These are phyloP conservation scores for Pomatorhinus ruficollis DNA, from an alignment of 2,113 vertebrate genomes.

Conservation along the genomic window DNA sequence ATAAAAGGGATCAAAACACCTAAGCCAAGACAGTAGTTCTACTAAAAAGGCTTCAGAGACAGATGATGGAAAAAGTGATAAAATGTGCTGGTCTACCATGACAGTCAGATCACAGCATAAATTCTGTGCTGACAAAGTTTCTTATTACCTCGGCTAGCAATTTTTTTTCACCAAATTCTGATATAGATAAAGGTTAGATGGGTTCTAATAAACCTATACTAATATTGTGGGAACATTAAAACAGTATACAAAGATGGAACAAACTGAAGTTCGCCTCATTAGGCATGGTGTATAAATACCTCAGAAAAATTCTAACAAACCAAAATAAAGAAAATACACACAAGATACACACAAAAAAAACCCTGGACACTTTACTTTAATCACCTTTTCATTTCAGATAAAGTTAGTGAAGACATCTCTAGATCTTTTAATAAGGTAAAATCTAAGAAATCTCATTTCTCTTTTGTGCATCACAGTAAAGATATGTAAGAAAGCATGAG, in stretches of 20 bases:
- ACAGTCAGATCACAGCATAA: background rate
- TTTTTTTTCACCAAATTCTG: background rate
- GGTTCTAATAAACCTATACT: background rate
- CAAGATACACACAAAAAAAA: background rate
- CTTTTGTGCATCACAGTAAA: background rate
- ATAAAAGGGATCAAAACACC: background rate
- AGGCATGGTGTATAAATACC: background rate
- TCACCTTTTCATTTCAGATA: background rate
- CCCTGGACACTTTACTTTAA: background rate
- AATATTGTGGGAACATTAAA: background rate
- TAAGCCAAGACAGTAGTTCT: background rate
- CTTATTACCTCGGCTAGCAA: background rate
- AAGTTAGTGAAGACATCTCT: background rate
- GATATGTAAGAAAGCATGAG: fast-evolving
- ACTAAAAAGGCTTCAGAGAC: background rate
- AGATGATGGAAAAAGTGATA: background rate
- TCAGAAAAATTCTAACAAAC: background rate
- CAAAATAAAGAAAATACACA: background rate
- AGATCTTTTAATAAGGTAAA: background rate
- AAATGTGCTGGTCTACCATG: background rate
- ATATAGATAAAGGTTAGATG: background rate
- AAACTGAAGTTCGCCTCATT: background rate
- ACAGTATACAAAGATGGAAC: background rate
- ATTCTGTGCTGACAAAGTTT: background rate
- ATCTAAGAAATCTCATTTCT: background rate